These are phyloP conservation scores for Nemotelus pantherinus DNA, from an alignment of 2,888 invertebrate species.

Conservation along the genomic window DNA sequence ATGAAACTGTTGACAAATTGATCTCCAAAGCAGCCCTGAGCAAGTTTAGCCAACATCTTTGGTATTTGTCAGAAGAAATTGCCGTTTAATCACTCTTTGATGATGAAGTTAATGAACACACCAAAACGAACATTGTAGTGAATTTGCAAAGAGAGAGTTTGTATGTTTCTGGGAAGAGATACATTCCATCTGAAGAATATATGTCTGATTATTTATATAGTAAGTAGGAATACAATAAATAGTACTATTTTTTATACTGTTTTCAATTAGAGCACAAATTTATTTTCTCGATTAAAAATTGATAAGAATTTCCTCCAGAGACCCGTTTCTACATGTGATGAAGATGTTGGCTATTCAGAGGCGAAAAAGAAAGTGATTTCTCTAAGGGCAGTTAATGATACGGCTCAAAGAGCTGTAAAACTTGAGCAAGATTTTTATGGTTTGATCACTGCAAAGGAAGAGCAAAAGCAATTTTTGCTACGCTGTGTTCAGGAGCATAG, in stretches of 20 bases:
- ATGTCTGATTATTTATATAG: conserved; percentile 4
- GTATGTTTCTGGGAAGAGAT: not conserved
- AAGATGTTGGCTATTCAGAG: too few relatives aligned
- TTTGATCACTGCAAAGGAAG: too few relatives aligned
- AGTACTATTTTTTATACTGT: conserved; percentile 8
- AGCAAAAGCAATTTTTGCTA: too few relatives aligned
- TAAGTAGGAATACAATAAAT: not conserved
- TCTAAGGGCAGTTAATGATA: too few relatives aligned
- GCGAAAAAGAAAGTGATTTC: too few relatives aligned
- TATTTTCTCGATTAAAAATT: too few relatives aligned
- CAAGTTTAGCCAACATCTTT: conserved; percentile 2
- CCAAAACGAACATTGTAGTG: not conserved
- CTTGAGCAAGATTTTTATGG: too few relatives aligned
- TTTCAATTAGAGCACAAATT: not conserved
- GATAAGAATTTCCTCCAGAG: too few relatives aligned
- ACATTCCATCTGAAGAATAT: conserved; percentile 2
- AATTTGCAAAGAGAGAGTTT: not conserved
- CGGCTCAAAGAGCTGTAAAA: too few relatives aligned
- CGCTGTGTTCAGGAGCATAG: too few relatives aligned
- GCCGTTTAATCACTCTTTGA: not conserved
- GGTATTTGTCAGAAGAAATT: not conserved
- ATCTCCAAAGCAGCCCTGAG: conserved; percentile 6
- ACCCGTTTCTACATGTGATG: too few relatives aligned
- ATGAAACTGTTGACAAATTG: conserved; percentile 3
- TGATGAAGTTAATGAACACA: not conserved